Conservation (phyloP, 1,140 invertebrate genomes). For the Venustaconcha ellipsiformis region DNA sequence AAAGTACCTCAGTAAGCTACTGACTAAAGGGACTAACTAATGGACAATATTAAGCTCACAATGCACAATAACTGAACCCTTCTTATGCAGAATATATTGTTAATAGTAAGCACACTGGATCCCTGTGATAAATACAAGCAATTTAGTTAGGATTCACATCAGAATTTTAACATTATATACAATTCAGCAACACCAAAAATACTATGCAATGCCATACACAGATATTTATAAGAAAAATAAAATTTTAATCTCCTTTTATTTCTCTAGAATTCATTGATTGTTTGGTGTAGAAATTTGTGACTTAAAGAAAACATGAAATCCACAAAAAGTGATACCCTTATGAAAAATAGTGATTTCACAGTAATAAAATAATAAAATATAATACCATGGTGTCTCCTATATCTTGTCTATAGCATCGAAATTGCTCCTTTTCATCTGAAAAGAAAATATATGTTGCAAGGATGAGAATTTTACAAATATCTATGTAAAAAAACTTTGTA, state of each 20-base stretch:
- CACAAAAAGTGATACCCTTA: conserved; percentile 1
- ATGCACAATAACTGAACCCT: no score
- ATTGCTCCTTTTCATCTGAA: conserved; percentile 85
- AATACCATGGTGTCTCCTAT: conserved; percentile 87
- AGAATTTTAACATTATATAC: no score
- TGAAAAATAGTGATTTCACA: background rate
- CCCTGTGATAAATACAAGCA: no score
- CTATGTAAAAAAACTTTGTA: background rate
- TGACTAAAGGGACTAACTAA: no score
- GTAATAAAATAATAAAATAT: conserved; percentile 17
- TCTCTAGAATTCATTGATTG: background rate
- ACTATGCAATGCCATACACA: no score
- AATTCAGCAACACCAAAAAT: no score
- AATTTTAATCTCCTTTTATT: background rate
- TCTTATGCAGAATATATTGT: no score
- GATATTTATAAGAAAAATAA: no score
- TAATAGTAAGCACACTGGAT: no score
- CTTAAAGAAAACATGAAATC: conserved; percentile 3
- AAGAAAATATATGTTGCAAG: conserved; percentile 8
- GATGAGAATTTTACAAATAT: conserved; percentile 5
- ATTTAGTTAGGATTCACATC: no score
- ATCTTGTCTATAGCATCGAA: conserved; percentile 92
- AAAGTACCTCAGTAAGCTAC: no score
- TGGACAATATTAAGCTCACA: no score
- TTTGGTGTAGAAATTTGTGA: background rate